Conservation (phyloP, 2,888 invertebrate species). For the Acrobasis repandana region DNA sequence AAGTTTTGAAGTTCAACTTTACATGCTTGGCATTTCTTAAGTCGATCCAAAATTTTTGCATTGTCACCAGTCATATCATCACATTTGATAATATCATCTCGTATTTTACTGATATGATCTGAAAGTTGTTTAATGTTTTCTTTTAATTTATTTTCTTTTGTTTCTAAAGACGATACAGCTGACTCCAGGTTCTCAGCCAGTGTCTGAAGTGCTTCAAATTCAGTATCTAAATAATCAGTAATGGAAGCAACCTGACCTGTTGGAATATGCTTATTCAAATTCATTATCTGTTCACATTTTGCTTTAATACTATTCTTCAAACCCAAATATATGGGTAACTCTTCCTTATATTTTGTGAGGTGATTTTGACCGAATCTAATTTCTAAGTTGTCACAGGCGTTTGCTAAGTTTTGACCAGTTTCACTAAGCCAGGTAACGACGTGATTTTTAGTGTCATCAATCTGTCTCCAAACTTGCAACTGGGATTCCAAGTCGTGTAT, state of each 20-base stretch:
- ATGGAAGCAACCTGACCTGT: conserved; percentile 87
- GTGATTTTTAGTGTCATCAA: conserved; percentile 93
- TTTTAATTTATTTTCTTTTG: conserved; percentile 88
- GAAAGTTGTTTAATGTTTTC: conserved; percentile 87
- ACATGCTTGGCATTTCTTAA: conserved; percentile 88
- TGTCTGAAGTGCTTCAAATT: conserved; percentile 88
- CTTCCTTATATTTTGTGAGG: conserved; percentile 92
- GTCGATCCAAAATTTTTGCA: conserved; percentile 89
- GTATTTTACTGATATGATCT: conserved; percentile 87
- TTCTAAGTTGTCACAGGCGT: conserved; percentile 90
- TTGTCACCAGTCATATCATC: conserved; percentile 95
- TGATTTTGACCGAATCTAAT: conserved; percentile 90
- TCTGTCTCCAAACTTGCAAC: conserved; percentile 95
- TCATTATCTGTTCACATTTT: conserved; percentile 90
- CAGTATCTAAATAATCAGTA: conserved; percentile 86
- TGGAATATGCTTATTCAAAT: conserved; percentile 87
- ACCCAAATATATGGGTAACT: conserved; percentile 90
- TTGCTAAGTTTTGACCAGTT: conserved; percentile 89
- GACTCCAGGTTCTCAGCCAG: conserved; percentile 89
- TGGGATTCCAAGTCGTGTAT: conserved; percentile 94
- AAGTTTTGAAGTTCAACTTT: conserved; percentile 87
- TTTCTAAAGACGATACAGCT: conserved; percentile 87
- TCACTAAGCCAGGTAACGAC: conserved; percentile 92
- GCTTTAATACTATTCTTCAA: conserved; percentile 89
- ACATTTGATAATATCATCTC: conserved; percentile 93